These are phyloP conservation scores for Pipistrellus pipistrellus DNA, from an alignment of 2,797 vertebrate species.

Conservation along the genomic window DNA sequence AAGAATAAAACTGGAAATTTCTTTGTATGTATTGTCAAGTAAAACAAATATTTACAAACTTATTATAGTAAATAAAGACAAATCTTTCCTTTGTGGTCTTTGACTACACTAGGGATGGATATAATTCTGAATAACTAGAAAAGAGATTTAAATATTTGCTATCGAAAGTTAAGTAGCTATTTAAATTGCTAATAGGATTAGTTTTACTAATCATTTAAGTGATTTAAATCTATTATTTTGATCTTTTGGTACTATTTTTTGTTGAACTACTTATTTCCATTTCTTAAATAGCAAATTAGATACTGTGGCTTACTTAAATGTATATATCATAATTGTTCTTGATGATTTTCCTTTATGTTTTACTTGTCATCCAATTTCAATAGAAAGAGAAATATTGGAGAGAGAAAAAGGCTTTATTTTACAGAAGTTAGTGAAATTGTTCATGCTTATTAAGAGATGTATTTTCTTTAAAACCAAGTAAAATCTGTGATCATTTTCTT, in stretches of 20 bases:
- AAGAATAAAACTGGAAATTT: neutral
- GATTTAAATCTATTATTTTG: constrained; percentile 28
- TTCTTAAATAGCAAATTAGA: constrained; percentile 63
- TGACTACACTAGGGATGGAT: neutral
- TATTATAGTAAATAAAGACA: constrained; percentile 43
- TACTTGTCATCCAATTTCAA: constrained; percentile 62
- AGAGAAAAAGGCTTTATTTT: constrained; percentile 54
- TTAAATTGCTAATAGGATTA: constrained; percentile 50
- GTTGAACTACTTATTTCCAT: constrained; percentile 52
- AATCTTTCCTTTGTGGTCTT: constrained; percentile 23
- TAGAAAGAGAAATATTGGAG: constrained; percentile 50
- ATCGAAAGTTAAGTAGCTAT: constrained; percentile 23
- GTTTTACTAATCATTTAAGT: constrained; percentile 61
- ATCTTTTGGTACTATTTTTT: constrained; percentile 38
- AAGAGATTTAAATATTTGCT: constrained; percentile 51
- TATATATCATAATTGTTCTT: constrained; percentile 50
- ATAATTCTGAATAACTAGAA: constrained; percentile 34
- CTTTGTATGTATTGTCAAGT: constrained; percentile 24
- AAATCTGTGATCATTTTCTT: constrained; percentile 67
- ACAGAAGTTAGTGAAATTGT: constrained; percentile 51
- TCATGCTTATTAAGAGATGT: constrained; percentile 57
- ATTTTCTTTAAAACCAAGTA: constrained; percentile 65
- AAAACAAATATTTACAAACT: constrained; percentile 55
- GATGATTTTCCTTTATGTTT: constrained; percentile 33
- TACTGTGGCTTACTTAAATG: constrained; percentile 35